Evolutionary conservation across 2,797 vertebrate genomes (phyloP), one percentile per base, ranked within the genome.

Genomic region (Ctenopoma kingsleyae): DNA sequence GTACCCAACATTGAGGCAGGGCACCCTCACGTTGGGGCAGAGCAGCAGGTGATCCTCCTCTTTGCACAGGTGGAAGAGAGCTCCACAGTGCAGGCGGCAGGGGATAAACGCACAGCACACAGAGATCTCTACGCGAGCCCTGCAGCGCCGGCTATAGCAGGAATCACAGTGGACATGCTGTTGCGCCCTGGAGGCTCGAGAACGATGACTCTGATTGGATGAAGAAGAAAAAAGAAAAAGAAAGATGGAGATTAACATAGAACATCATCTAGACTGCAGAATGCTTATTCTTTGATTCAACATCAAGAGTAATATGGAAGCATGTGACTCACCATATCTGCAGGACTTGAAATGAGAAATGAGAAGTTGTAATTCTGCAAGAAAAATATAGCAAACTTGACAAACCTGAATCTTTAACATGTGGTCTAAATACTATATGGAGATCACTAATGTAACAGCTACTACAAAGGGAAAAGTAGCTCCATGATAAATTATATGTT

Each of bases 11-110:
- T 99, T 99, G 77, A 99, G 92, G 87, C 98, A 99, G 0, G 96
- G 93, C 6, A 97, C 96, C 76, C 95, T 94, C 41, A 96, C 96
- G 0, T 97, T 93, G 7, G 97, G 97, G 64, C 98, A 99, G 54
- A 99, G 94, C 44, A 98, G 85, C 19, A 87, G 78, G 61, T 99
- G 98, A 25, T 98, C 97, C 56, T 96, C 94, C 80, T 97, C 96
- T 81, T 99, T 99, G 89, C 98, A 99, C 91, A 95, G 94, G 88
- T 99, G 98, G 90, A 97, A 99, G 48, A 94, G 63, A 1, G 97
- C 96, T 0, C 98, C 97, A 0, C 98, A 99, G 74, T 88, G 94
- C 15, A 94, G 84, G 49, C 1, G 94, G 78, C 81, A 93, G 35
- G 89, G 56, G 51, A 13, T 93, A 93, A 99, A 86, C 0, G 95